Evolutionary conservation across 2,888 invertebrate genomes (phyloP).

Genomic region (Hylaea fasciaria): DNA sequence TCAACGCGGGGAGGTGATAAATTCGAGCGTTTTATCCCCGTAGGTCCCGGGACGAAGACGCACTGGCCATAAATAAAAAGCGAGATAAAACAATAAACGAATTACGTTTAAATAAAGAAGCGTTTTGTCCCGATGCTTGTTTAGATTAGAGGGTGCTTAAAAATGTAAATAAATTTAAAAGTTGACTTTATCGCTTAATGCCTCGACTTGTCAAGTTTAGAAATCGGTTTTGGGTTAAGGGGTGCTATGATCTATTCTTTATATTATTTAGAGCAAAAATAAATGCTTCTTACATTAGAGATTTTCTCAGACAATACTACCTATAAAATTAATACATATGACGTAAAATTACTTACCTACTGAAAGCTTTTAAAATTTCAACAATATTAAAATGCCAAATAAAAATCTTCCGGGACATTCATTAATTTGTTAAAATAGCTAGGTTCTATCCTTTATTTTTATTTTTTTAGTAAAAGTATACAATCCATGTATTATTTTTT

Average conservation of each 20-base stretch:
- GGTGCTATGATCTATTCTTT: neutral
- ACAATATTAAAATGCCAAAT: too few relatives aligned
- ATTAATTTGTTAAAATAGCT: too few relatives aligned
- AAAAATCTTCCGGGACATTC: too few relatives aligned
- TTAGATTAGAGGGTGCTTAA: constrained; percentile 67
- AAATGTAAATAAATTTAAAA: constrained; percentile 31
- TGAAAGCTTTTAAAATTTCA: neutral
- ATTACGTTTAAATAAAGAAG: constrained; percentile 83
- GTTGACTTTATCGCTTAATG: constrained; percentile 16
- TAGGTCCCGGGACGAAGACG: constrained; percentile 42
- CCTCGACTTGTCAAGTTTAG: constrained; percentile 1
- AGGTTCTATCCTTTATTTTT: too few relatives aligned
- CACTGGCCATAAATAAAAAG: constrained; percentile 78
- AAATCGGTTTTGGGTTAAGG: neutral
- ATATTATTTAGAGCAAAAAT: too few relatives aligned
- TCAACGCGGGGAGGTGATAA: constrained; percentile 77
- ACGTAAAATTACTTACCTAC: too few relatives aligned
- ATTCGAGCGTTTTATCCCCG: constrained; percentile 76
- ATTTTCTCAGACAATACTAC: neutral
- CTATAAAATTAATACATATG: too few relatives aligned
- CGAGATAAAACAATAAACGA: constrained; percentile 84
- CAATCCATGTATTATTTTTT: neutral
- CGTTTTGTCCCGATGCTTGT: constrained; percentile 77
- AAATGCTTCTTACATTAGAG: neutral
- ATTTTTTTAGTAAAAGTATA: too few relatives aligned